These are phyloP conservation scores for Myzus persicae DNA, from an alignment of 1,140 invertebrate genomes.

Conservation along the genomic window DNA sequence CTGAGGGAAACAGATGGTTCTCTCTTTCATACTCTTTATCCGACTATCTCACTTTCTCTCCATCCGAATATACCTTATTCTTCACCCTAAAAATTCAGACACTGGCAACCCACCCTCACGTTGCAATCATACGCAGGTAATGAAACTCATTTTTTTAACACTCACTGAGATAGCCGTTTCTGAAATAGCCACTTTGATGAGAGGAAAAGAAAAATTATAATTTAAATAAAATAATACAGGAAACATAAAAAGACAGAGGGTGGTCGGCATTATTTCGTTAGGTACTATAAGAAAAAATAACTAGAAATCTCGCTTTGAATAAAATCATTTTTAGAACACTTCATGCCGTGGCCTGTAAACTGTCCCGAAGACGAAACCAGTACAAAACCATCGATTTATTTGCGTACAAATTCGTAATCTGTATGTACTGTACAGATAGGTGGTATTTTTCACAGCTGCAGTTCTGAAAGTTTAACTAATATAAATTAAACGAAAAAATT, in stretches of 20 bases:
- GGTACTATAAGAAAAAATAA: conserved; percentile 44
- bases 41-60: not conserved
- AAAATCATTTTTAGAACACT: not conserved
- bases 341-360: not conserved
- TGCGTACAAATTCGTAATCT: not conserved
- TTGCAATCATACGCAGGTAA: conserved; percentile 50
- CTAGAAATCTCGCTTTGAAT: not conserved
- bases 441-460: not conserved
- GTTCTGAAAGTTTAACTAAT: not conserved
- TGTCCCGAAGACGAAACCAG: not conserved
- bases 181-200: conserved; percentile 55
- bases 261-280: conserved; percentile 38
- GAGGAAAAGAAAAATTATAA: conserved; percentile 46
- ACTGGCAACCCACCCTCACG: not conserved
- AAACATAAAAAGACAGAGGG: conserved; percentile 40
- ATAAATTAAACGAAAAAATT: not conserved
- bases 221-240: conserved; percentile 30
- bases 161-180: conserved; percentile 25
- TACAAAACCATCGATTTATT: not conserved
- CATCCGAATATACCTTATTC: not conserved
- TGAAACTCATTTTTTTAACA: conserved; percentile 52
- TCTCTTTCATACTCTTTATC: not conserved
- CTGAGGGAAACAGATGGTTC: conserved; percentile 45
- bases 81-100: conserved; percentile 41
- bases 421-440: not conserved